Conservation (phyloP, 2,113 vertebrate genomes). For the Hydropotes inermis region DNA sequence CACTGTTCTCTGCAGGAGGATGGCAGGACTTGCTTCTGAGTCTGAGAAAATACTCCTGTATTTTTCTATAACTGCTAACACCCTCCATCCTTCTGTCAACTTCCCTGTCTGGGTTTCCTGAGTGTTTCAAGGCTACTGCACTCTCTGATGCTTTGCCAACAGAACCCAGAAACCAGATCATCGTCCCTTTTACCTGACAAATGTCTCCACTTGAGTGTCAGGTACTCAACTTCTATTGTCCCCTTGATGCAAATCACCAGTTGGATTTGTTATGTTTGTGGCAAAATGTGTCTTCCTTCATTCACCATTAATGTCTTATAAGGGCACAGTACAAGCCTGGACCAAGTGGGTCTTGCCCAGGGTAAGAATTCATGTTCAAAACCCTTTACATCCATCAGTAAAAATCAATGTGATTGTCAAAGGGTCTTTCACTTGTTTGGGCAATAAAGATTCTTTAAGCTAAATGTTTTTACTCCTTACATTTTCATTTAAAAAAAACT, state of each 20-base stretch:
- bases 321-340: not conserved
- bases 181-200: not conserved
- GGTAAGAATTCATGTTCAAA: conserved; percentile 41
- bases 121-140: not conserved
- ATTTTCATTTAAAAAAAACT: not conserved
- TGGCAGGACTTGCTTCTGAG: not conserved
- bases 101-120: not conserved
- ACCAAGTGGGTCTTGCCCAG: not conserved
- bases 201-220: not conserved
- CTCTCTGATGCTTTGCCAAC: not conserved
- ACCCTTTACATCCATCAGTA: conserved; percentile 44
- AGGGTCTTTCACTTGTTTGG: conserved; percentile 54
- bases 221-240: not conserved
- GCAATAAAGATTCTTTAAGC: conserved; percentile 59
- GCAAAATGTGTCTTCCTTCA: conserved; percentile 36
- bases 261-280: not conserved
- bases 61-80: not conserved
- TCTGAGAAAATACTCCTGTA: not conserved
- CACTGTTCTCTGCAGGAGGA: not conserved
- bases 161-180: not conserved
- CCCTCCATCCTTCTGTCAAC: not conserved
- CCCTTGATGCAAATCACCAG: not conserved
- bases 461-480: conserved; percentile 35
- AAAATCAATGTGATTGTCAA: conserved; percentile 60
- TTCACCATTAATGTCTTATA: conserved; percentile 22